Conservation (phyloP, 2,888 invertebrate genomes). For the Isoperla grammatica region DNA sequence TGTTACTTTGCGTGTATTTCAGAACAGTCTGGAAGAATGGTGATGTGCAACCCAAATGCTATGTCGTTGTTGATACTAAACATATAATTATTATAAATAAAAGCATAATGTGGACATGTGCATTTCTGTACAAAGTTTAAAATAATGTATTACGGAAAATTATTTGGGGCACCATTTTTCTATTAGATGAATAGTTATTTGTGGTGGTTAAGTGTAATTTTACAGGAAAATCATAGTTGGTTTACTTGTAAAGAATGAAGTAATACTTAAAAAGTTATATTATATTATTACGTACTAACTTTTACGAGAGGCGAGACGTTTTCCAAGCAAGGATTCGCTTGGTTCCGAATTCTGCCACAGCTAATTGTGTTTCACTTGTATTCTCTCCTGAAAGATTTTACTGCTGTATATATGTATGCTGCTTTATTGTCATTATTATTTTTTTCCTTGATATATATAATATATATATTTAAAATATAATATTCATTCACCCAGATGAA, state of each 20-base stretch:
- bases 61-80: slow-evolving; percentile 25
- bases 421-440: slow-evolving; percentile 25
- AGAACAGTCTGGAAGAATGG: slow-evolving; percentile 19
- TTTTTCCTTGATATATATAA: slow-evolving; percentile 22
- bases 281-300: slow-evolving; percentile 7
- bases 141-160: slow-evolving; percentile 8
- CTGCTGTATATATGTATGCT: slow-evolving; percentile 25
- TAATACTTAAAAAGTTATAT: slow-evolving; percentile 20
- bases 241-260: slow-evolving; percentile 23
- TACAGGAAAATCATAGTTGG: slow-evolving; percentile 22
- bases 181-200: slow-evolving; percentile 26
- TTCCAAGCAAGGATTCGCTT: neutral
- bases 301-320: slow-evolving; percentile 14
- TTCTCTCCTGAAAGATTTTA: slow-evolving; percentile 21
- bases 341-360: slow-evolving; percentile 4
- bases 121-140: slow-evolving; percentile 30
- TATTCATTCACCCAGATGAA: slow-evolving; percentile 6
- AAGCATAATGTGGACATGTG: slow-evolving; percentile 28
- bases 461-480: slow-evolving; percentile 21
- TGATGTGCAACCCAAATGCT: slow-evolving; percentile 22
- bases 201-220: slow-evolving; percentile 27
- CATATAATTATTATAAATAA: slow-evolving; percentile 22
- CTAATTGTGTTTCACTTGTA: slow-evolving; percentile 12
- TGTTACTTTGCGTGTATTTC: slow-evolving; percentile 22
- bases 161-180: slow-evolving; percentile 26